Evolutionary conservation across 2,797 vertebrate species (phyloP), one percentile per base, ranked within the genome.

Genomic region (Tamandua tetradactyla): DNA sequence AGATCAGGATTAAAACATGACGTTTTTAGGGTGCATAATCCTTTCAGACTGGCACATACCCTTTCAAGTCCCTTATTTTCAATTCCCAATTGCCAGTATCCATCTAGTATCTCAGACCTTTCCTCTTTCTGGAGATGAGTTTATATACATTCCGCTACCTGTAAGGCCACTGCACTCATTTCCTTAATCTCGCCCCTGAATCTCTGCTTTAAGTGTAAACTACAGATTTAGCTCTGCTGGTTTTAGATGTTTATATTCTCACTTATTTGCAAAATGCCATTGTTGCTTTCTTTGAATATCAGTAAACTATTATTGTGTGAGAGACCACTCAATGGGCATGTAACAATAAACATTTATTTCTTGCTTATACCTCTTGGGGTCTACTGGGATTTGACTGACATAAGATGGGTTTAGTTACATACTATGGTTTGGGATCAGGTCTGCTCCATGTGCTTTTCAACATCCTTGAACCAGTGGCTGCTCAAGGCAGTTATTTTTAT

Each of bases 301-400:
- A 57, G 25, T 62, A 83, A 94, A 25, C 64, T 90, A 62, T 42
- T 92, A 47, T 6, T 18, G 5, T 42, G 23, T 74, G 86, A 57
- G 42, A 61, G 81, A 44, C 35, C 22, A 76, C 61, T 88, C 68
- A 95, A 44, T 14, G 57, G 49, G n/a, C 35, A 62, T 32, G 3
- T 83, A 80, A 64, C 52, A 72, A 30, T n/a, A 69, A 55, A n/a
- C 32, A 69, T 57, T 92, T 89, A 49, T 79, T 59, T 94, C 35
- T 83, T 89, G 42, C 7, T 69, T 79, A 68, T 69, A 44, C 12
- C 20, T 69, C 57, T 82, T 62, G 22, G 66, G 35, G 12, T 89
- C 40, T 64, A 4, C 32, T 69, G 76, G 23, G 9, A 42, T 74
- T 86, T 86, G 32, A 7, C 22, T 79, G n/a, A 78, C 62, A 4